Percentiles rank a stretch among this genome's conserved stretches.
phyloP scores from a whole-genome alignment of 2,888 invertebrate genomes.

The Lottia scabra region DNA sequence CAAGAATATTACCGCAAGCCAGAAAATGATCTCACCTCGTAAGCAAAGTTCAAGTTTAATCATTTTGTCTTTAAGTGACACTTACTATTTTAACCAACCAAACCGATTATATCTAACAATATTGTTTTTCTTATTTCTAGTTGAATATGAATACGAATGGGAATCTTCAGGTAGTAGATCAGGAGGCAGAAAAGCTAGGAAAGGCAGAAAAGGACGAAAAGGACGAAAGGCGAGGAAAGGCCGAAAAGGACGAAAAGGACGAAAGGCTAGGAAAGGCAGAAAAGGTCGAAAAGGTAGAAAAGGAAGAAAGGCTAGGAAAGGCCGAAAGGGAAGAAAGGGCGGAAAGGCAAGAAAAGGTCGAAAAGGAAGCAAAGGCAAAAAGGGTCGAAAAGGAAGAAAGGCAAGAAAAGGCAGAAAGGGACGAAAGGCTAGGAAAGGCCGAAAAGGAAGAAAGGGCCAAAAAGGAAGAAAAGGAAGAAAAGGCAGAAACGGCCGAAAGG shows the following conservation, averaged over 20 bases:
- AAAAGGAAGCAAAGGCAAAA: not conserved
- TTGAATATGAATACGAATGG: not conserved
- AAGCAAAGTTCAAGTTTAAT: no score
- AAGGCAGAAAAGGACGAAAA: not conserved
- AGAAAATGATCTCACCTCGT: no score
- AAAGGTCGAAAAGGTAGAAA: no score
- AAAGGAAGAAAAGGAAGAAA: not conserved
- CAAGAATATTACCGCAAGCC: no score
- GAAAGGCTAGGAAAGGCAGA: not conserved
- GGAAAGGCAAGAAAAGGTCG: no score
- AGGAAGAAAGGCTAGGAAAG: no score
- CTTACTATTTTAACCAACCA: no score
- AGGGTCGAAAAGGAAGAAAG: not conserved
- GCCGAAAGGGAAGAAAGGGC: no score
- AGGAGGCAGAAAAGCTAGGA: not conserved
- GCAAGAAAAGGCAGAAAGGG: not conserved
- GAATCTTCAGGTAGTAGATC: not conserved
- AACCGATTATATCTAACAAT: no score
- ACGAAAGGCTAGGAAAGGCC: not conserved
- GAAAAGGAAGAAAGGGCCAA: not conserved
- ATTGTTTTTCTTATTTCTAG: not conserved
- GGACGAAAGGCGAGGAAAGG: not conserved
- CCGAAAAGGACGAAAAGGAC: not conserved
- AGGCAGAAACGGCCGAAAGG: not conserved
- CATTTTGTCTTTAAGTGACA: no score